Evolutionary conservation across 2,113 vertebrate genomes (phyloP).

Genomic region (Aplodontia rufa): DNA sequence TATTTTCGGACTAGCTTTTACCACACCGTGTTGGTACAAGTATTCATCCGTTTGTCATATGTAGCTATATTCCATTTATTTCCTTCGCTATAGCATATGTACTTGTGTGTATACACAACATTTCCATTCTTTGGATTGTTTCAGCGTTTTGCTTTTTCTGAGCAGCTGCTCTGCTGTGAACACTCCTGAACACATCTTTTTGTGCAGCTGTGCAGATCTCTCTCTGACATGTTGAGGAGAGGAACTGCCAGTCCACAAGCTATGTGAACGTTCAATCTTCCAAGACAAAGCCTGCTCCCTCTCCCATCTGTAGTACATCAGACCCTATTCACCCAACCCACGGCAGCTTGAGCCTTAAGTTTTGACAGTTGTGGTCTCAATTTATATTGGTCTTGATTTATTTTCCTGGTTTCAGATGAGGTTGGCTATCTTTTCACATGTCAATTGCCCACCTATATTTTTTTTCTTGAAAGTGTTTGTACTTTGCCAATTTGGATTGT

Average conservation of each 20-base stretch:
- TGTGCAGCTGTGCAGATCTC: neutral
- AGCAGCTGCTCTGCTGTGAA: neutral
- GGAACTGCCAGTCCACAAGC: neutral
- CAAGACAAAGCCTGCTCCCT: neutral
- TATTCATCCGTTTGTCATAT: neutral
- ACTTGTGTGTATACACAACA: neutral
- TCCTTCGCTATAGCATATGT: neutral
- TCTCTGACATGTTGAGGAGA: neutral
- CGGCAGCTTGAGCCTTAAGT: neutral
- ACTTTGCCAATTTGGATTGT: neutral
- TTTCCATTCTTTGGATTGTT: neutral
- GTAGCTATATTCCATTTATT: neutral
- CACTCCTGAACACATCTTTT: neutral
- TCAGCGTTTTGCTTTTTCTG: neutral
- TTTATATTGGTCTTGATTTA: neutral
- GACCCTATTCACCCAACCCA: neutral
- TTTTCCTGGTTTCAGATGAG: neutral
- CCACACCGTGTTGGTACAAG: neutral
- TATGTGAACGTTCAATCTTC: neutral
- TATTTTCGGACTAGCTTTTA: neutral
- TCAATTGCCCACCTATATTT: neutral
- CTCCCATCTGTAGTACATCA: neutral
- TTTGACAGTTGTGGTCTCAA: neutral
- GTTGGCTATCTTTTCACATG: neutral
- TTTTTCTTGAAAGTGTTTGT: neutral